Evolutionary conservation across 2,113 vertebrate species (phyloP).

Genomic region (Pseudonaja textilis): DNA sequence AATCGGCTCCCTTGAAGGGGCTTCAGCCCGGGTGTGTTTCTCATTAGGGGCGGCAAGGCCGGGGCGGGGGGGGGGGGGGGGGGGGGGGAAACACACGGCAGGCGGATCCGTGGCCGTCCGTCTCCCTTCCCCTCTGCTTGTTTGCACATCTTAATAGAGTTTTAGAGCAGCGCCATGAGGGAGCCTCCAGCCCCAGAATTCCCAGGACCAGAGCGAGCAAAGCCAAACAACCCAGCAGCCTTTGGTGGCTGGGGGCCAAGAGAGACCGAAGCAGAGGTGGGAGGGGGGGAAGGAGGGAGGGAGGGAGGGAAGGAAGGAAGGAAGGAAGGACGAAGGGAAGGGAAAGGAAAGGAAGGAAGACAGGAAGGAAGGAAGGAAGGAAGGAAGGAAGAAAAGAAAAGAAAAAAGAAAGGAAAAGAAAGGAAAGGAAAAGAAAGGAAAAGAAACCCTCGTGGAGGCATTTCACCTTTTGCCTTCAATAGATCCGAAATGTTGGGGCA

Average conservation of each 20-base stretch:
- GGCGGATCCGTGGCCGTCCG: slow-evolving; percentile 79
- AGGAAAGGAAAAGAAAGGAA: not conserved
- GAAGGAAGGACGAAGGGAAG: too few species aligned
- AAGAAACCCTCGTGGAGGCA: slow-evolving; percentile 32
- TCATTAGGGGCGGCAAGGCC: slow-evolving; percentile 51
- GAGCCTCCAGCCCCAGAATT: slow-evolving; percentile 71
- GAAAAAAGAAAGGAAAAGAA: too few species aligned
- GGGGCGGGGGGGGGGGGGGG: not conserved
- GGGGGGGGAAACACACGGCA: slow-evolving; percentile 67
- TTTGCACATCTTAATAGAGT: slow-evolving; percentile 77
- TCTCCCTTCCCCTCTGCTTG: slow-evolving; percentile 81
- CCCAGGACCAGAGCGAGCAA: slow-evolving; percentile 74
- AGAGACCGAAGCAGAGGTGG: slow-evolving; percentile 51
- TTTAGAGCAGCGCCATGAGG: slow-evolving; percentile 69
- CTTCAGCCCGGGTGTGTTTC: slow-evolving; percentile 69
- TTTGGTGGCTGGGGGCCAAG: slow-evolving; percentile 67
- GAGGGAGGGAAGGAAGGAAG: not conserved
- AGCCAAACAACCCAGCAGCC: slow-evolving; percentile 59
- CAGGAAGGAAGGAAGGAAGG: slow-evolving; percentile 26
- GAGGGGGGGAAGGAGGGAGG: slow-evolving; percentile 50
- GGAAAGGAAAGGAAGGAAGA: too few species aligned
- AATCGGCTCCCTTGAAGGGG: slow-evolving; percentile 66
- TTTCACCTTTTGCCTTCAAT: not conserved
- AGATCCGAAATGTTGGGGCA: slow-evolving; percentile 49
- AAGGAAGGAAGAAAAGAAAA: slow-evolving; percentile 35